A percentile compares a stretch with the other conserved stretches of the same genome.
These are phyloP conservation scores for Hyles lineata DNA, from an alignment of 2,888 invertebrate genomes.

Conservation along the genomic window DNA sequence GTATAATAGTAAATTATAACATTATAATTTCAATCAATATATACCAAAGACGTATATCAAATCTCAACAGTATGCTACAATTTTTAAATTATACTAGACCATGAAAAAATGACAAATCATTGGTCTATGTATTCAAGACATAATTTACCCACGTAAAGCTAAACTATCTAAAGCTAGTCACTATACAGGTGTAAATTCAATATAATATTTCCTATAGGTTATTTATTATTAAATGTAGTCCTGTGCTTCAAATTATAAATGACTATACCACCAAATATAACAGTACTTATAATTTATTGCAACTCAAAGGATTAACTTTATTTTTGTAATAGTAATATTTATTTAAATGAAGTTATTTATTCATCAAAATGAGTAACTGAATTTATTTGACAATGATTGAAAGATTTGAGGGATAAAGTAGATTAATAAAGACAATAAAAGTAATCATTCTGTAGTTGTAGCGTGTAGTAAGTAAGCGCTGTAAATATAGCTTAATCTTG, in stretches of 20 bases:
- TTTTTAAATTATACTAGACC: no score
- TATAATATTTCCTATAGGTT: neutral
- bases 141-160: neutral
- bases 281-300: conserved; percentile 2
- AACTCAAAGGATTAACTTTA: neutral
- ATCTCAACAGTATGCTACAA: no score
- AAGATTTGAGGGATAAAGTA: neutral
- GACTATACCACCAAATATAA: neutral
- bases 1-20: neutral
- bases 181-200: neutral
- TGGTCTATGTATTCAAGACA: neutral
- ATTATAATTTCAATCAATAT: neutral
- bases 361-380: neutral
- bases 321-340: neutral
- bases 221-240: neutral
- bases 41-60: neutral
- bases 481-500: conserved; percentile 46
- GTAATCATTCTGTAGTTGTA: conserved; percentile 42
- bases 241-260: neutral
- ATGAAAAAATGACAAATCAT: no score
- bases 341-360: neutral
- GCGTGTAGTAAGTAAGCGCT: conserved; percentile 37
- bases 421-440: conserved; percentile 51
- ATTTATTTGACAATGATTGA: neutral
- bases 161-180: neutral